phyloP scores from a whole-genome alignment of 92 coral and sea anemone genomes.

The Micromussa lordhowensis region DNA sequence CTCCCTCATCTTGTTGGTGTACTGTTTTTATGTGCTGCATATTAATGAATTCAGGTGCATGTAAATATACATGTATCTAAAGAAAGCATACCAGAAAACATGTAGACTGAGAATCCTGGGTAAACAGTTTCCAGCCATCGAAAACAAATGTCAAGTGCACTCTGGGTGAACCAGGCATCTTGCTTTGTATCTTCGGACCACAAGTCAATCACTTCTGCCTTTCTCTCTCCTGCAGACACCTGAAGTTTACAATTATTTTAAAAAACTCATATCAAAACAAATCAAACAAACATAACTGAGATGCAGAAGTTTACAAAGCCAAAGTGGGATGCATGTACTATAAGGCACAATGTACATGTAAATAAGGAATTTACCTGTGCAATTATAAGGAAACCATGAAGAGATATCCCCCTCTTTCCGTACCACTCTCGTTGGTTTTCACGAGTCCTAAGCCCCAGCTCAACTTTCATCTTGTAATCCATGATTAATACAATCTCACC shows the following conservation, averaged over 20 bases:
- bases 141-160: neutral
- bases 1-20: too few species aligned
- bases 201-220: neutral
- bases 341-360: neutral
- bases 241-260: too few species aligned
- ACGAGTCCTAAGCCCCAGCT: slow-evolving; percentile 40
- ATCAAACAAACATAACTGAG: neutral
- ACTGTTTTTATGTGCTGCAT: too few species aligned
- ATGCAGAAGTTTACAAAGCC: neutral
- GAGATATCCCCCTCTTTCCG: slow-evolving; percentile 56
- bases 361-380: slow-evolving; percentile 36
- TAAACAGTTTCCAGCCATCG: neutral
- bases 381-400: slow-evolving; percentile 57
- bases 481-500: slow-evolving; percentile 53
- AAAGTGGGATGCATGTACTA: neutral
- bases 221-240: neutral
- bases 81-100: neutral
- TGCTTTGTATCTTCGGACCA: neutral
- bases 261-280: too few species aligned
- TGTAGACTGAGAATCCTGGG: neutral
- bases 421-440: slow-evolving; percentile 50
- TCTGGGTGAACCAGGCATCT: neutral
- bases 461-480: slow-evolving; percentile 62
- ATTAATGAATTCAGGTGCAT: too few species aligned
- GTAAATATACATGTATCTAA: too few species aligned